These are phyloP conservation scores for Microctenopoma lineatum DNA, from an alignment of 2,797 vertebrate genomes.

Conservation along the genomic window DNA sequence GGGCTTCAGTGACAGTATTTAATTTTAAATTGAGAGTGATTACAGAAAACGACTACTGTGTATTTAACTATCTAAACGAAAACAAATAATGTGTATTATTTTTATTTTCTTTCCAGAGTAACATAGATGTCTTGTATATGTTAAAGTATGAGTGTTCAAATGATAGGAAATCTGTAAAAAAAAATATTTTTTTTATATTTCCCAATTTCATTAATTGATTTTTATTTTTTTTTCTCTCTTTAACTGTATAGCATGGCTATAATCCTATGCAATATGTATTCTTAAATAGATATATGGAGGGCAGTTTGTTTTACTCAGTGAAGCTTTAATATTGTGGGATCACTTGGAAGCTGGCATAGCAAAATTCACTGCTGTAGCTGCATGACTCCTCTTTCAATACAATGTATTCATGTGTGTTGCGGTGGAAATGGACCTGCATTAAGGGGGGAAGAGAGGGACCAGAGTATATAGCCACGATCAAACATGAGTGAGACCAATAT, in stretches of 20 bases:
- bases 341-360: slow-evolving; percentile 88
- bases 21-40: slow-evolving; percentile 77
- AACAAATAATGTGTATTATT: slow-evolving; percentile 81
- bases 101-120: slow-evolving; percentile 86
- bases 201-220: slow-evolving; percentile 82
- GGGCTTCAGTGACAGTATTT: slow-evolving; percentile 85
- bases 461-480: slow-evolving; percentile 89
- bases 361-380: slow-evolving; percentile 93
- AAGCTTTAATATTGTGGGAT: slow-evolving; percentile 91
- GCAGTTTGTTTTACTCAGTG: slow-evolving; percentile 93
- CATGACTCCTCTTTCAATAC: slow-evolving; percentile 93
- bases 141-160: slow-evolving; percentile 96
- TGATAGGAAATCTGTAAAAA: slow-evolving; percentile 86
- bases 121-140: slow-evolving; percentile 88
- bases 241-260: slow-evolving; percentile 97
- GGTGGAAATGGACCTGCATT: slow-evolving; percentile 88
- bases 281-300: slow-evolving; percentile 89
- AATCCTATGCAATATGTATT: slow-evolving; percentile 98
- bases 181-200: slow-evolving; percentile 81
- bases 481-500: slow-evolving; percentile 92
- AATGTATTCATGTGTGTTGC: slow-evolving; percentile 91
- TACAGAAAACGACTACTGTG: slow-evolving; percentile 79
- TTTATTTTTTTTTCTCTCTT: slow-evolving; percentile 85
- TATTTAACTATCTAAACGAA: slow-evolving; percentile 81
- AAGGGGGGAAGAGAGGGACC: slow-evolving; percentile 81